Evolutionary conservation across 2,113 vertebrate genomes (phyloP), one percentile per base, ranked within the genome.

Genomic region (Lamprologus callipterus): DNA sequence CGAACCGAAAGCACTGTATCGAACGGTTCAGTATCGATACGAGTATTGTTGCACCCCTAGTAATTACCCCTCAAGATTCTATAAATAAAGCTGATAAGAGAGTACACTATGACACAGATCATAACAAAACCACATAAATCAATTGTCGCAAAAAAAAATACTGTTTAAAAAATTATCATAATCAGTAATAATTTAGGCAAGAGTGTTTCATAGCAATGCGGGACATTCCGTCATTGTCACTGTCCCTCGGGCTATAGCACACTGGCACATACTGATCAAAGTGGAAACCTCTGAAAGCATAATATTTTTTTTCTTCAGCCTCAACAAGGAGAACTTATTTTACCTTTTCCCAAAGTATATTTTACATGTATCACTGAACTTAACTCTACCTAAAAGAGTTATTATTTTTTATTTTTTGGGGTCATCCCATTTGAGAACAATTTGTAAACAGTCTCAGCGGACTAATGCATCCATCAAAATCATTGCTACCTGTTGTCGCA

Each of bases 381-480:
- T 86, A 83, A 5, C 10, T 9, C 57, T 78, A 31, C 26, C 47
- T 17, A 11, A 82, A 37, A 88, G 70, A 57, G 16, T 12, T 47
- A 11, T 21, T 73, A 17, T 54, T 33, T 31, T 47, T 84, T 23
- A n/a, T 12, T 68, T 73, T 47, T 51, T 75, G 10, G 84, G 79
- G 89, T 81, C 5, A 21, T 65, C 45, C 49, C 11, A 17, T 82
- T 85, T 63, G 86, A 79, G 60, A 84, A 26, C 88, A 92, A 92
- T 90, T 78, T 88, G 47, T 73, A 40, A 81, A 83, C 78, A 47
- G 86, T 58, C 78, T 82, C 75, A 5, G 45, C 82, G 3, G 40
- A 79, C 87, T 85, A 87, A 92, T 87, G 87, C 90, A 90, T 92
- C 82, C 87, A 90, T 93, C 89, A 87, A 78, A 81, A 54, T 53